Percentiles rank a stretch among this genome's conserved stretches.
These are phyloP conservation scores for Phenganax marumi DNA, from an alignment of 92 coral and sea anemone species.

Conservation along the genomic window DNA sequence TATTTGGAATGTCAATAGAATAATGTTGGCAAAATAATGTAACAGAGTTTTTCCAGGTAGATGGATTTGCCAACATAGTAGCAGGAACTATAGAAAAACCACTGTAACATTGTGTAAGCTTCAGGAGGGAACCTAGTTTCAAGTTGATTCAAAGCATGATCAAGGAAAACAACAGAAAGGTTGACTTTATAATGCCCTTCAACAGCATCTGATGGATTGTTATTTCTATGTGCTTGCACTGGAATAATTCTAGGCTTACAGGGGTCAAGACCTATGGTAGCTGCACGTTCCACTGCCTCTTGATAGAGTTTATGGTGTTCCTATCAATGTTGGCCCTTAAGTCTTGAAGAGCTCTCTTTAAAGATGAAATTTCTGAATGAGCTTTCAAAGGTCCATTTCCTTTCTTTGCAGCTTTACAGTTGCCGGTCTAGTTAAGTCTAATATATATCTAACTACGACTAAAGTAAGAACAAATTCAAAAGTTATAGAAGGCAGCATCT, in stretches of 20 bases:
- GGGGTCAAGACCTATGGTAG: slow-evolving; percentile 41
- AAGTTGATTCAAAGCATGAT: slow-evolving; percentile 49
- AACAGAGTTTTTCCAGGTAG: slow-evolving; percentile 42
- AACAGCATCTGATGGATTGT: slow-evolving; percentile 46
- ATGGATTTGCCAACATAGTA: slow-evolving; percentile 30
- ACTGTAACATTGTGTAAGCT: slow-evolving; percentile 47
- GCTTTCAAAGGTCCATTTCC: slow-evolving; percentile 25
- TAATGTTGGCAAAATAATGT: slow-evolving; percentile 40
- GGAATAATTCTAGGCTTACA: slow-evolving; percentile 47
- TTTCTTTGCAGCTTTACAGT: slow-evolving; percentile 34
- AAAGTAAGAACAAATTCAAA: slow-evolving; percentile 30
- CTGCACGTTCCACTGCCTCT: slow-evolving; percentile 57
- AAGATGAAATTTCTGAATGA: too few relatives aligned
- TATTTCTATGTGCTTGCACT: slow-evolving; percentile 48
- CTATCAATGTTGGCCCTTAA: slow-evolving; percentile 45
- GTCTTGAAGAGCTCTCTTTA: slow-evolving; percentile 40
- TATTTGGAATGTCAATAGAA: slow-evolving; percentile 40
- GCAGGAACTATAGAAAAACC: slow-evolving; percentile 52
- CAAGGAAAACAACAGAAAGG: slow-evolving; percentile 55
- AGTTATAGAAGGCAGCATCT: neutral
- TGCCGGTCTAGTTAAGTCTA: slow-evolving; percentile 28
- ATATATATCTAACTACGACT: too few relatives aligned
- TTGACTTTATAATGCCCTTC: slow-evolving; percentile 55
- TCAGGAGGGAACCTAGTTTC: slow-evolving; percentile 52
- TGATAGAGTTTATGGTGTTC: slow-evolving; percentile 47